These are phyloP conservation scores for Chaenocephalus aceratus DNA, from an alignment of 2,113 vertebrate species.

Conservation along the genomic window DNA sequence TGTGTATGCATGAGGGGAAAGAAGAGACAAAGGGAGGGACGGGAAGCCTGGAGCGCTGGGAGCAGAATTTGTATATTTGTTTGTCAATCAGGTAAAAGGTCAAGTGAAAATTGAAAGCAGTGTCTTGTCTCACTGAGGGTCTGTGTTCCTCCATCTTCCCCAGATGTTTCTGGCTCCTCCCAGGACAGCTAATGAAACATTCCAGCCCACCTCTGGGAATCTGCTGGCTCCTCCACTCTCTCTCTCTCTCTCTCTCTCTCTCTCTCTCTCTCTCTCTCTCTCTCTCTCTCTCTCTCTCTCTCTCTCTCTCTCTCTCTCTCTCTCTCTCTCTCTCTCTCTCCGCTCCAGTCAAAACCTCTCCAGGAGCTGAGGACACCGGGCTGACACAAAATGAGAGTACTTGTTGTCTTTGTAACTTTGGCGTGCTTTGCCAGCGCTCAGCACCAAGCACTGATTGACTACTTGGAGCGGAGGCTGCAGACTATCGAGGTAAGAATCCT, in stretches of 20 bases:
- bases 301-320: conserved; percentile 46
- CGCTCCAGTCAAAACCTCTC: conserved; percentile 41
- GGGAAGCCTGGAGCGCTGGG: no score
- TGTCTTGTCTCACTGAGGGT: conserved; percentile 20
- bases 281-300: conserved; percentile 47
- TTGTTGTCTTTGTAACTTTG: conserved; percentile 75
- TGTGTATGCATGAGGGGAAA: no score
- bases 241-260: conserved; percentile 49
- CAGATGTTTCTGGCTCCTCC: conserved; percentile 79
- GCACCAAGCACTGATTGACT: conserved; percentile 86
- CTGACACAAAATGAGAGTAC: conserved; percentile 75
- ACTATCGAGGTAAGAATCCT: conserved; percentile 85
- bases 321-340: conserved; percentile 47
- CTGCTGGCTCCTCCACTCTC: conserved; percentile 65
- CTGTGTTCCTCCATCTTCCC: conserved; percentile 51
- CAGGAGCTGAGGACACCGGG: conserved; percentile 34
- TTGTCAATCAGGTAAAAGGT: conserved; percentile 4
- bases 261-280: conserved; percentile 46
- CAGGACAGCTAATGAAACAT: conserved; percentile 74
- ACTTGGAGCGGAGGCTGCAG: conserved; percentile 84
- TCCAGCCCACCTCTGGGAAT: conserved; percentile 79
- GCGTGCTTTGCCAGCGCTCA: conserved; percentile 76
- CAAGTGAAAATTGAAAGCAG: conserved; percentile 8
- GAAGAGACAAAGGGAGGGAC: no score
- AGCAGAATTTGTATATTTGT: no score